Conservation (phyloP, 35 echinoderm and acorn worm genomes). For the Lytechinus variegatus region DNA sequence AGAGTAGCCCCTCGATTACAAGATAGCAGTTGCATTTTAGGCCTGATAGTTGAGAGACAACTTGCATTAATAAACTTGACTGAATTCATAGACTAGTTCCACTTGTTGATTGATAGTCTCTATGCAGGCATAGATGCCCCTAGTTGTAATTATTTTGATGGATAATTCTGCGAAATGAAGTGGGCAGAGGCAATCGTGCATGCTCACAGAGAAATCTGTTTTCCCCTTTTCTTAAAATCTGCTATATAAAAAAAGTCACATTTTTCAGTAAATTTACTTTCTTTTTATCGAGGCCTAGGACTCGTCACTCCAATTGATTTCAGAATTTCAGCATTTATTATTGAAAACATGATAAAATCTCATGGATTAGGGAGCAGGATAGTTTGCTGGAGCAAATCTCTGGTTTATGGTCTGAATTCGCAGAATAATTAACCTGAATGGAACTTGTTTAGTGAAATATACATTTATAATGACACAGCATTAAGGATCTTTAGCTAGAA, state of each 20-base stretch:
- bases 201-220: neutral
- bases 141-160: constrained; percentile 14
- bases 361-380: too few relatives aligned
- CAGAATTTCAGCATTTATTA: too few relatives aligned
- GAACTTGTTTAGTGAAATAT: too few relatives aligned
- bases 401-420: too few relatives aligned
- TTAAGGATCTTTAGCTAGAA: too few relatives aligned
- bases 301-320: too few relatives aligned
- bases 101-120: neutral
- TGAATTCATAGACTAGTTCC: neutral
- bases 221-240: neutral
- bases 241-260: neutral
- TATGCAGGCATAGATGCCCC: neutral
- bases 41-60: neutral
- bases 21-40: neutral
- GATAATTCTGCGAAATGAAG: neutral
- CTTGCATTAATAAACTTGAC: neutral
- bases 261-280: neutral
- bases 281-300: too few relatives aligned
- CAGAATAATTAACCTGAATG: too few relatives aligned
- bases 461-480: too few relatives aligned
- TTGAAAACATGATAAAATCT: too few relatives aligned
- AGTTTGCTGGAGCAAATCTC: too few relatives aligned
- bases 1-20: too few relatives aligned
- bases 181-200: neutral